These are phyloP conservation scores for Hypocryptadius cinnamomeus DNA, from an alignment of 2,113 vertebrate genomes.

Conservation along the genomic window DNA sequence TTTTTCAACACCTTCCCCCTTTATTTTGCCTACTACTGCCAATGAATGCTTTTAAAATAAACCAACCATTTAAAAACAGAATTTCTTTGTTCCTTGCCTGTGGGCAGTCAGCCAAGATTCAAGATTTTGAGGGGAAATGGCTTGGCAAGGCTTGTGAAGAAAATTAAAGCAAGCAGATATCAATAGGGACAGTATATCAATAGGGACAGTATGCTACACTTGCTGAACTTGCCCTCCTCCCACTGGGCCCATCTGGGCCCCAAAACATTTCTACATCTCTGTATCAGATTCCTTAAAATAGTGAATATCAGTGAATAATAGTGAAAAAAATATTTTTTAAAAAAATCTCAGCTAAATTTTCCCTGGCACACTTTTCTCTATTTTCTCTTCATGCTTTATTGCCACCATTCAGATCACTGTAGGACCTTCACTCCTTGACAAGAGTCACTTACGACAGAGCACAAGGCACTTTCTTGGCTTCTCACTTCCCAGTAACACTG, in stretches of 20 bases:
- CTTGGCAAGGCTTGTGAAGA: constrained; percentile 27
- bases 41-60: constrained; percentile 12
- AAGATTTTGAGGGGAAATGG: constrained; percentile 23
- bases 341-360: background rate
- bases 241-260: background rate
- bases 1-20: background rate
- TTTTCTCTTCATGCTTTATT: background rate
- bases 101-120: constrained; percentile 8
- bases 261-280: background rate
- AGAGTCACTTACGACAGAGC: background rate
- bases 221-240: background rate
- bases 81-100: constrained; percentile 12
- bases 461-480: background rate
- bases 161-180: background rate
- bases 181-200: constrained; percentile 1
- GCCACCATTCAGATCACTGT: background rate
- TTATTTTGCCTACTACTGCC: background rate
- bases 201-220: background rate
- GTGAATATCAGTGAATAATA: no score
- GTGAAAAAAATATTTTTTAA: background rate
- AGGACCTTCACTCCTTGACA: background rate
- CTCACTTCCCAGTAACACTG: background rate
- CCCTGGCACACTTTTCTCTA: background rate
- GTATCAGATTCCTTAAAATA: background rate
- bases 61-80: background rate